Conservation (phyloP, 2,888 invertebrate genomes). For the Crioceris asparagi region DNA sequence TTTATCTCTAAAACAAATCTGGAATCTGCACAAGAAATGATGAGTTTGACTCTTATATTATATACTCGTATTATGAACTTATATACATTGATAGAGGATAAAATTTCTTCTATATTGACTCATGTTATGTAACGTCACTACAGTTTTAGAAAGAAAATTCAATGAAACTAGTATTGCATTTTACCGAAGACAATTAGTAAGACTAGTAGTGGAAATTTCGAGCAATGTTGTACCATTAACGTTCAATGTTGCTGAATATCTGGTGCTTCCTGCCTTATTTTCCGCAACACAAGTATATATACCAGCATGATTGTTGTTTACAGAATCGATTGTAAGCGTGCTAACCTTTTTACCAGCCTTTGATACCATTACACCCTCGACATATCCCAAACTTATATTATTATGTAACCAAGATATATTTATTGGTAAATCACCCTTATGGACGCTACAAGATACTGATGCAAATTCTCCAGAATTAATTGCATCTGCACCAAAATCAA, state of each 20-base stretch:
- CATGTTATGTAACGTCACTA: no score
- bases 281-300: constrained; percentile 64
- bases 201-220: background rate
- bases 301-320: constrained; percentile 61
- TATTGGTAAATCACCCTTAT: constrained; percentile 66
- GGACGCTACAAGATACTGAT: constrained; percentile 46
- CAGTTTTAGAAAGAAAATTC: no score
- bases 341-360: constrained; percentile 36
- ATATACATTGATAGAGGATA: no score
- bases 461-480: constrained; percentile 55
- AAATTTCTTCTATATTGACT: no score
- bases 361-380: constrained; percentile 35
- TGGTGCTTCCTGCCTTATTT: constrained; percentile 45
- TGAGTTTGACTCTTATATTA: no score
- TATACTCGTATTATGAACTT: no score
- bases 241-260: constrained; percentile 41
- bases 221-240: constrained; percentile 40
- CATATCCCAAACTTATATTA: constrained; percentile 42
- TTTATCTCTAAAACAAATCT: no score
- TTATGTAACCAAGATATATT: constrained; percentile 64
- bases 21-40: no score
- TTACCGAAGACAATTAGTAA: no score
- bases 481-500: constrained; percentile 44
- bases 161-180: no score
- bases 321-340: constrained; percentile 49